Base-by-base conservation (phyloP, 2,888 invertebrate genomes). In the Argyra leucocephala region DNA sequence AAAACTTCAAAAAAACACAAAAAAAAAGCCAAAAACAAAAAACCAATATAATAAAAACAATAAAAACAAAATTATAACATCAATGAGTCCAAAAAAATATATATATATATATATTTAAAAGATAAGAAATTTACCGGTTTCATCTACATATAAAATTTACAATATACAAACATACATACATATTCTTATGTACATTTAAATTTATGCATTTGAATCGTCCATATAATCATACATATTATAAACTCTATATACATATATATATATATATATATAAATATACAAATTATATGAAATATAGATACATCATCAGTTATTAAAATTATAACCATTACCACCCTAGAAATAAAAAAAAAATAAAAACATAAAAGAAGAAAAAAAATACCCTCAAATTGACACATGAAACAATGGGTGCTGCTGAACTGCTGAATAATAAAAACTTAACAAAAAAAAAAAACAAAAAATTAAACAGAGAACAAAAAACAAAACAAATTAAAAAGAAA, bases 51-150 rank as follows among this genome's bases (percentile, higher is more conserved):
- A 37, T 3, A 37, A 6, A 15, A 37, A 37, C 5, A 15, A 37
- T 9, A 3, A 48, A 48, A 48, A 15, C 48, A 48, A 48, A 48
- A 48, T 31, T 31, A 6, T 10, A 48, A 48, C 6, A 48, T 48
- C 48, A 48, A 48, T 48, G 48, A 48, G 18, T 48, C 4, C 15
- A 37, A 3, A 48, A 48, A 48, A 48, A 31, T 31, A n/a, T n/a
- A n/a, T n/a, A n/a, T n/a, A n/a, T n/a, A n/a, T n/a, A n/a, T n/a
- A n/a, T n/a, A n/a, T 15, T 48, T 48, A 48, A 48, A 48, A 48
- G 48, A 48, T 48, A 48, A 48, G 48, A 48, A 48, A 48, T 48
- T 48, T 48, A 48, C 48, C 48, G 48, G 48, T 48, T 48, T 48
- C n/a, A 48, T 48, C 15, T n/a, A 48, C 48, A 48, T n/a, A 48